phyloP scores from a whole-genome alignment of 2,113 vertebrate species.

The Thymallus thymallus region DNA sequence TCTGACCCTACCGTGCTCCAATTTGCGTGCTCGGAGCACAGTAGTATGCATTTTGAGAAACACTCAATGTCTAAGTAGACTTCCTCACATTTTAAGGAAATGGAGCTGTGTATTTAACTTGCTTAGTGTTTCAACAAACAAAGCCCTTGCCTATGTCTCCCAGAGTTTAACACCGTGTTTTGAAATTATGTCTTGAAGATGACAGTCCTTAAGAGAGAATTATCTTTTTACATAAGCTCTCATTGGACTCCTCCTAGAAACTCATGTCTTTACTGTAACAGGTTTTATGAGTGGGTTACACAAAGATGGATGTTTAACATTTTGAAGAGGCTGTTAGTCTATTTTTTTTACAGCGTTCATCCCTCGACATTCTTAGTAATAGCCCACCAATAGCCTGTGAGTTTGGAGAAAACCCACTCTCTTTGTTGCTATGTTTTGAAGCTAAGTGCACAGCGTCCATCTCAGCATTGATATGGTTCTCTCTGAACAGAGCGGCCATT shows the following conservation, averaged over 20 bases:
- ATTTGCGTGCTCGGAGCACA: too few relatives aligned
- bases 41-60: too few relatives aligned
- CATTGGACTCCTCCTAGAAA: background rate
- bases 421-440: slow-evolving; percentile 6
- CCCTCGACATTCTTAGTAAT: background rate
- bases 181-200: slow-evolving; percentile 18
- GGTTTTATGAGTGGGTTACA: too few relatives aligned
- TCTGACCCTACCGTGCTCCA: too few relatives aligned
- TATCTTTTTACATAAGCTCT: slow-evolving; percentile 25
- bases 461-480: slow-evolving; percentile 25
- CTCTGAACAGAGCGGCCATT: slow-evolving; percentile 5
- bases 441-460: slow-evolving; percentile 3
- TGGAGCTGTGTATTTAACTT: slow-evolving; percentile 38
- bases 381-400: slow-evolving; percentile 1
- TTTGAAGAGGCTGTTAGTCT: too few relatives aligned
- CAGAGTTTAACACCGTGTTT: slow-evolving; percentile 32
- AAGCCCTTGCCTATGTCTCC: slow-evolving; percentile 33
- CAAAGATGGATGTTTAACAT: too few relatives aligned
- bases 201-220: slow-evolving; percentile 23
- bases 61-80: slow-evolving; percentile 33
- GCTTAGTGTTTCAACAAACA: slow-evolving; percentile 59
- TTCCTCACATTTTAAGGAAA: slow-evolving; percentile 39
- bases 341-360: too few relatives aligned
- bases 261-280: too few relatives aligned
- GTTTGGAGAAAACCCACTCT: slow-evolving; percentile 9